These are phyloP conservation scores for Euphydryas editha DNA, from an alignment of 2,888 invertebrate genomes.

Conservation along the genomic window DNA sequence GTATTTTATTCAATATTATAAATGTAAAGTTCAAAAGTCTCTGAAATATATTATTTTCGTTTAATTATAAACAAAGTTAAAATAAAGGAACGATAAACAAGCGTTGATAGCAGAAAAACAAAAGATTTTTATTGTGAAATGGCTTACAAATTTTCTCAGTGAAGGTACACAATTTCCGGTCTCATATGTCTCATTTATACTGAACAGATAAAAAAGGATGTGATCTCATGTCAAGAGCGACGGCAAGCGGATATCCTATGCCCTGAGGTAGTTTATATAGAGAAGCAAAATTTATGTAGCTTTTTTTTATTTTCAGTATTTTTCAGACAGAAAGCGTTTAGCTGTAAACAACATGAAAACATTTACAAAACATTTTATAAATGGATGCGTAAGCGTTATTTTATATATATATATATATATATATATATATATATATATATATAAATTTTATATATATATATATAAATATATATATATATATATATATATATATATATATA, in stretches of 20 bases:
- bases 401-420: too few relatives aligned
- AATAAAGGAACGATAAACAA: too few relatives aligned
- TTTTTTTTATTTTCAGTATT: neutral
- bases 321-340: neutral
- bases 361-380: neutral
- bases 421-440: too few relatives aligned
- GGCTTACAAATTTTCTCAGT: neutral
- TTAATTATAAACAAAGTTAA: too few relatives aligned
- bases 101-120: neutral
- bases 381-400: too few relatives aligned
- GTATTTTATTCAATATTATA: too few relatives aligned
- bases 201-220: slow-evolving; percentile 12
- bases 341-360: neutral
- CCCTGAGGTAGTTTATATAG: slow-evolving; percentile 7
- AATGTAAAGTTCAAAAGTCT: too few relatives aligned
- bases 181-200: slow-evolving; percentile 12
- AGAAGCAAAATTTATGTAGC: slow-evolving; percentile 8
- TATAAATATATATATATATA: too few relatives aligned
- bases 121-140: neutral
- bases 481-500: too few relatives aligned
- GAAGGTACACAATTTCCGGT: slow-evolving; percentile 10
- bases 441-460: too few relatives aligned
- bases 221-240: slow-evolving; percentile 8
- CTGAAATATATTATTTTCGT: too few relatives aligned
- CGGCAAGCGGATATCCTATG: slow-evolving; percentile 10